These are phyloP conservation scores for Florisuga fusca DNA, from an alignment of 2,797 vertebrate genomes.

Conservation along the genomic window DNA sequence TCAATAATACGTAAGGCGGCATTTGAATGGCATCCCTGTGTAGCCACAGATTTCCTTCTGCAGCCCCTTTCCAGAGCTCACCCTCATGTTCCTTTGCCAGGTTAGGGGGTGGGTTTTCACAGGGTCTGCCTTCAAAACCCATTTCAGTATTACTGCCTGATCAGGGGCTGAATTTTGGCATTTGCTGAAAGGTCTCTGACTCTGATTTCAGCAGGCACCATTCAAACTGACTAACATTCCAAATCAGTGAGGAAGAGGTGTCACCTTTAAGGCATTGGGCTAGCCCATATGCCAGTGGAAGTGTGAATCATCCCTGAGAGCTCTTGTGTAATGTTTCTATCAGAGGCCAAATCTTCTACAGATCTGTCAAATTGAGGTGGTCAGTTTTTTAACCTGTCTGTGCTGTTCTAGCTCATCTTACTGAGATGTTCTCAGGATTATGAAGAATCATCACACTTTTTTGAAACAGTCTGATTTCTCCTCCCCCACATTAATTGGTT, in stretches of 20 bases:
- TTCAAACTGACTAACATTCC: conserved; percentile 41
- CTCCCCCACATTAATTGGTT: neutral
- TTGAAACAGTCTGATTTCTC: neutral
- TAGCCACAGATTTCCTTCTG: neutral
- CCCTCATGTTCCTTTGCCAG: rapidly evolving
- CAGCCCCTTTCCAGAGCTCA: neutral
- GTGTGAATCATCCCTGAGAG: neutral
- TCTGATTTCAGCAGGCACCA: conserved; percentile 47
- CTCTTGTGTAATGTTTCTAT: neutral
- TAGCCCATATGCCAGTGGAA: neutral
- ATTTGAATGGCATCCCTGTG: rapidly evolving
- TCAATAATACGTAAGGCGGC: rapidly evolving
- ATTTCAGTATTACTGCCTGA: neutral
- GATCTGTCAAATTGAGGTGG: neutral
- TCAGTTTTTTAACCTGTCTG: neutral
- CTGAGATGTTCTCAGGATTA: neutral
- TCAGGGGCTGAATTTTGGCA: conserved; percentile 63
- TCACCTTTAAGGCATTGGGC: neutral
- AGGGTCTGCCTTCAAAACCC: rapidly evolving
- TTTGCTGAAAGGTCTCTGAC: conserved; percentile 76
- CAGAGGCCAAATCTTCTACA: neutral
- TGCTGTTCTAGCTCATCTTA: neutral
- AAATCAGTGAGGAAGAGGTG: neutral
- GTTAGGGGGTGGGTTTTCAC: neutral
- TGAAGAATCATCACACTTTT: neutral